phyloP scores from a whole-genome alignment of 2,113 vertebrate species.

The human region DNA sequence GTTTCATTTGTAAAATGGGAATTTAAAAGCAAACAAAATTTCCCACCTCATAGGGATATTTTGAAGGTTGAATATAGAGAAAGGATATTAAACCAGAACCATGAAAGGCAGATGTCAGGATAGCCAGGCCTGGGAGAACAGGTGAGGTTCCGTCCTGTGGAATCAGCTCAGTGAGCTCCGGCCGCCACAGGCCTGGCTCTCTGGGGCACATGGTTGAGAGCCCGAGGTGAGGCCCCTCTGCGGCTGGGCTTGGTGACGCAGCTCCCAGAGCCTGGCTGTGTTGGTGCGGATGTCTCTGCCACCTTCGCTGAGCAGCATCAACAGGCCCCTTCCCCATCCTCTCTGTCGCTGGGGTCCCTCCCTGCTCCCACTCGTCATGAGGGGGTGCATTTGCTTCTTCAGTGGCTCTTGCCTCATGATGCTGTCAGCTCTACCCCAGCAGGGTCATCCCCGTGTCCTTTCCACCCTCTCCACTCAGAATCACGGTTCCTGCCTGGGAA shows the following conservation, averaged over 20 bases:
- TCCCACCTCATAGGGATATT: not conserved
- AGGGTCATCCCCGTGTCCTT: not conserved
- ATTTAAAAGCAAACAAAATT: not conserved
- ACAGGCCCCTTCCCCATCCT: not conserved
- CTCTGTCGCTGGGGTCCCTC: not conserved
- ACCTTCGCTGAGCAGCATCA: no score
- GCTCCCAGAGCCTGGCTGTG: not conserved
- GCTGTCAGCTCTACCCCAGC: not conserved
- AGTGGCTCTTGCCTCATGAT: not conserved
- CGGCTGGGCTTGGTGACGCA: not conserved
- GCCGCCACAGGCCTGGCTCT: not conserved
- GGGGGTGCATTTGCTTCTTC: not conserved
- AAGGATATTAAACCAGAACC: not conserved
- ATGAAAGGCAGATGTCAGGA: not conserved
- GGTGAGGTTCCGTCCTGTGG: not conserved
- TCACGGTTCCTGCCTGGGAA: not conserved
- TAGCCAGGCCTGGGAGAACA: not conserved
- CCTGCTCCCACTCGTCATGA: not conserved
- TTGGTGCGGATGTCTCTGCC: not conserved
- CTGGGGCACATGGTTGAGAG: not conserved
- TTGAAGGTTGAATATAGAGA: not conserved
- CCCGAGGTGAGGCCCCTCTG: not conserved
- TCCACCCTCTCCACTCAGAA: not conserved
- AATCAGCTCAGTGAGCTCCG: fast-evolving
- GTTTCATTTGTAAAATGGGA: not conserved